These are phyloP conservation scores for Hypselothyrea guttata DNA, from an alignment of 2,888 invertebrate genomes.

Conservation along the genomic window DNA sequence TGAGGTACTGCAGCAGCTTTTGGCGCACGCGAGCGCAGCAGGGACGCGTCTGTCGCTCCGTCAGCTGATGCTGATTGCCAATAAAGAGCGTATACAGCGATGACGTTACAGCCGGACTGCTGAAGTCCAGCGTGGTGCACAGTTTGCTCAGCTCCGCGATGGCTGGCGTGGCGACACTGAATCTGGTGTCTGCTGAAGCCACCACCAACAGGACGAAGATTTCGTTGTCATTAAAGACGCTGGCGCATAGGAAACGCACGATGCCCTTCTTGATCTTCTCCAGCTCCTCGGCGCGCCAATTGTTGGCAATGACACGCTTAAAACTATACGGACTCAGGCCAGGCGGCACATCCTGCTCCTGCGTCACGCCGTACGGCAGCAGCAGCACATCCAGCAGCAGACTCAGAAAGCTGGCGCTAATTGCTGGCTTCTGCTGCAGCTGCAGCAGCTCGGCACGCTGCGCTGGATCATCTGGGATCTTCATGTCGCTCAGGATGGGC, in stretches of 20 bases:
- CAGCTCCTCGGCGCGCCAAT: conserved; percentile 89
- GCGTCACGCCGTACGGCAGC: conserved; percentile 85
- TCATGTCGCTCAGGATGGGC: conserved; percentile 89
- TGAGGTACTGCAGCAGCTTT: conserved; percentile 92
- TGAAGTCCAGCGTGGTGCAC: conserved; percentile 89
- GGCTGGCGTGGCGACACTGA: conserved; percentile 93
- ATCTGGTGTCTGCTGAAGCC: conserved; percentile 94
- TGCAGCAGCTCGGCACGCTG: conserved; percentile 86
- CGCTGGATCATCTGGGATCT: conserved; percentile 85
- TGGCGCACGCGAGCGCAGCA: conserved; percentile 92
- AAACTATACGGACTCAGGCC: conserved; percentile 90
- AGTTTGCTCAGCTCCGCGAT: conserved; percentile 92
- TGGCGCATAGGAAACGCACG: conserved; percentile 91
- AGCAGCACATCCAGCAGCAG: conserved; percentile 92
- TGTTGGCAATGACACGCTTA: conserved; percentile 89
- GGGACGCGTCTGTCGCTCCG: conserved; percentile 89
- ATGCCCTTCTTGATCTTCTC: conserved; percentile 92
- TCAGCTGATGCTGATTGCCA: conserved; percentile 83
- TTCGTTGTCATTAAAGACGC: conserved; percentile 89
- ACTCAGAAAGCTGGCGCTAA: conserved; percentile 84
- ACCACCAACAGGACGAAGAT: conserved; percentile 90
- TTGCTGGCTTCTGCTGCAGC: conserved; percentile 87
- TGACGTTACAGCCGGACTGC: conserved; percentile 86
- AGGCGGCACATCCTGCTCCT: conserved; percentile 85
- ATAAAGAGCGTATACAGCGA: conserved; percentile 90